A percentile compares a stretch with the other conserved stretches of the same genome.
These are phyloP conservation scores for Ictidomys tridecemlineatus DNA, from an alignment of 2,113 vertebrate species.

Conservation along the genomic window DNA sequence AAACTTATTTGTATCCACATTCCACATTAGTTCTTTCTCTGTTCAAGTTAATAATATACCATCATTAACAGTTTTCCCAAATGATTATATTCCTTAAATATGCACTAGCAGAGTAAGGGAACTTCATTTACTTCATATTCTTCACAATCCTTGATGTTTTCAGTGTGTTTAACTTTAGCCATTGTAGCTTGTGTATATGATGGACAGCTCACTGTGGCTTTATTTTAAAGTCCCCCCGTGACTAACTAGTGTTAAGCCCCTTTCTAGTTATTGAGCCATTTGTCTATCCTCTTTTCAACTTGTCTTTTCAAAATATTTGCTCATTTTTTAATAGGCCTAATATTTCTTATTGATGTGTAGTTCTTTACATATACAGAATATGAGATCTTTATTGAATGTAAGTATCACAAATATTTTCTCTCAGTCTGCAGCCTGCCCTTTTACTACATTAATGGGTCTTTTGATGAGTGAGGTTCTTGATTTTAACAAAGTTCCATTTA, in stretches of 20 bases:
- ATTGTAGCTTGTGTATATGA: neutral
- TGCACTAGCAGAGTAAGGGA: neutral
- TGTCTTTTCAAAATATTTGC: neutral
- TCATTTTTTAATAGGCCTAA: neutral
- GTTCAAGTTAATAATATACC: neutral
- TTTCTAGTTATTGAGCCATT: neutral
- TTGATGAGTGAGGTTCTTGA: neutral
- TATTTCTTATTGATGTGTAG: slow-evolving; percentile 19
- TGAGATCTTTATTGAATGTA: neutral
- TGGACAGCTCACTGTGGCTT: neutral
- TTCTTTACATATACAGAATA: neutral
- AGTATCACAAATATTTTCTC: slow-evolving; percentile 13
- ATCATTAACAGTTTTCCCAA: neutral
- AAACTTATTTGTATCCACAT: neutral
- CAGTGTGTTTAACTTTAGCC: neutral
- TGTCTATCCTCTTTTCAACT: neutral
- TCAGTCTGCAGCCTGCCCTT: neutral
- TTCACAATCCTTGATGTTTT: slow-evolving; percentile 5
- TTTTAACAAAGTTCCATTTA: slow-evolving; percentile 30
- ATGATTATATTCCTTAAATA: neutral
- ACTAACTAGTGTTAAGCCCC: neutral
- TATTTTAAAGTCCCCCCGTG: neutral
- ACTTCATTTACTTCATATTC: neutral
- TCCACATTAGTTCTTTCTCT: neutral
- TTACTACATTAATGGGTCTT: neutral